Conservation (phyloP, 2,113 vertebrate genomes). For the Scalopus aquaticus region DNA sequence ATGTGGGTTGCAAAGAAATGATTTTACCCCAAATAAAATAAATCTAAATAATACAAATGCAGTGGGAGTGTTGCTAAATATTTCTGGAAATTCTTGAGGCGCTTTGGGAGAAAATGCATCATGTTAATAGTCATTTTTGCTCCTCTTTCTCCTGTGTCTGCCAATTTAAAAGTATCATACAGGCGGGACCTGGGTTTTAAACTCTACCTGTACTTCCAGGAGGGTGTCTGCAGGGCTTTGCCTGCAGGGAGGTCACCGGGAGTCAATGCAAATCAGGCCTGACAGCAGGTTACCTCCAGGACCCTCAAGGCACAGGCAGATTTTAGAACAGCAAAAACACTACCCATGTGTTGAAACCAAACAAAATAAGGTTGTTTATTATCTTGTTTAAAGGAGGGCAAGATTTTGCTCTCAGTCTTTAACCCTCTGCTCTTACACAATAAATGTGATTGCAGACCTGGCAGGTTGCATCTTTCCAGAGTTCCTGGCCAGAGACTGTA, state of each 20-base stretch:
- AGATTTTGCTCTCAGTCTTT: constrained; percentile 11
- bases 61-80: constrained; percentile 65
- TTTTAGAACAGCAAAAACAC: constrained; percentile 51
- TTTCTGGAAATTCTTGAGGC: constrained; percentile 63
- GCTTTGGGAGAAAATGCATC: constrained; percentile 71
- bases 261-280: constrained; percentile 65
- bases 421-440: background rate
- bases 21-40: constrained; percentile 67
- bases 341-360: constrained; percentile 29
- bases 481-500: background rate
- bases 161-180: constrained; percentile 75
- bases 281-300: constrained; percentile 52
- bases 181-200: constrained; percentile 49
- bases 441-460: accelerated
- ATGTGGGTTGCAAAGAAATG: constrained; percentile 76
- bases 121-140: constrained; percentile 68
- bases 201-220: constrained; percentile 55
- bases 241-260: constrained; percentile 71
- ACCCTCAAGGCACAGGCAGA: background rate
- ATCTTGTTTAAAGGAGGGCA: constrained; percentile 29
- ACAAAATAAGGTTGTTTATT: constrained; percentile 63
- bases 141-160: constrained; percentile 61
- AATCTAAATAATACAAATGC: constrained; percentile 71
- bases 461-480: background rate
- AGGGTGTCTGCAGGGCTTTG: constrained; percentile 58